phyloP scores from a whole-genome alignment of 2,797 vertebrate species.

The Oryzias dopingdopingensis region DNA sequence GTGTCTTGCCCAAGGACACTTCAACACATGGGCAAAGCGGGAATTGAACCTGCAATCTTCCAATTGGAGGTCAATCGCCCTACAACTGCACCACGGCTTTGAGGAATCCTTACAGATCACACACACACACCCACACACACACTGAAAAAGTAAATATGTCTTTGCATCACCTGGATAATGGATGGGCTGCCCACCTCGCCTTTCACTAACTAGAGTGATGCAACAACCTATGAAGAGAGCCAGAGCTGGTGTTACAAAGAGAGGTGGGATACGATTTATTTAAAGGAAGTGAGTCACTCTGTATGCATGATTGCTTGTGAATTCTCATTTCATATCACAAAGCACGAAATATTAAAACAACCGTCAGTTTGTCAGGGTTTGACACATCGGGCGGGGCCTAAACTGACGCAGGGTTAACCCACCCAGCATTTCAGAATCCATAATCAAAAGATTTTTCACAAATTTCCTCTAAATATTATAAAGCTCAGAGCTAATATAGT shows the following conservation, averaged over 20 bases:
- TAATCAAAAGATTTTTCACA: too few relatives aligned
- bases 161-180: conserved; percentile 44
- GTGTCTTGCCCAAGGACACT: too few relatives aligned
- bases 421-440: too few relatives aligned
- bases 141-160: too few relatives aligned
- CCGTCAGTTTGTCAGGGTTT: neutral
- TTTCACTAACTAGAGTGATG: conserved; percentile 35
- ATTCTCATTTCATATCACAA: neutral
- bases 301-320: neutral
- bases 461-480: too few relatives aligned
- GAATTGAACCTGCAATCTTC: neutral
- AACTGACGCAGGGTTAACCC: too few relatives aligned
- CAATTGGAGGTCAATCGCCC: too few relatives aligned
- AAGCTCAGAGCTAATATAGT: too few relatives aligned
- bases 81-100: too few relatives aligned
- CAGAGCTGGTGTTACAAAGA: conserved; percentile 17
- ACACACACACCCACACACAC: neutral
- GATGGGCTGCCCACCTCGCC: conserved; percentile 26
- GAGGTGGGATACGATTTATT: neutral
- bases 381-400: neutral
- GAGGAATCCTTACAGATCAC: neutral
- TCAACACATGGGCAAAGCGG: too few relatives aligned
- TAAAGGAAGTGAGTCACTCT: conserved; percentile 18
- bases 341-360: neutral
- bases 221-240: conserved; percentile 3